Evolutionary conservation across 1,140 invertebrate genomes (phyloP).

Genomic region (Agraylea sexmaculata): DNA sequence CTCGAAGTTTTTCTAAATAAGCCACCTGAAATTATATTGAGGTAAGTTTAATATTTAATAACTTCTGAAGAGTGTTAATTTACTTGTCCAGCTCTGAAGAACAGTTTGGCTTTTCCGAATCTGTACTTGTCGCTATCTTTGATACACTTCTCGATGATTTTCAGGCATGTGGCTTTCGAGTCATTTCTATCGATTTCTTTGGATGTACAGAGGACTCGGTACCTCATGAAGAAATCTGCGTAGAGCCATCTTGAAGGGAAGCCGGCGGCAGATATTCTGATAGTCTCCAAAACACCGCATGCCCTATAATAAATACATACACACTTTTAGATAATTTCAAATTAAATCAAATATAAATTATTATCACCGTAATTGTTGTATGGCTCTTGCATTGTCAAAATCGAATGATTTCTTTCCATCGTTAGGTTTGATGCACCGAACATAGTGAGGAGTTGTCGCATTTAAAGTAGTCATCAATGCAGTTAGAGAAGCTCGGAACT

Average conservation of each 20-base stretch:
- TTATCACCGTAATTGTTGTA: conserved; percentile 72
- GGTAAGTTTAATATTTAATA: conserved; percentile 1
- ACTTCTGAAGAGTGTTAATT: not conserved
- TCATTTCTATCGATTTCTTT: conserved; percentile 69
- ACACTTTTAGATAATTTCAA: no score
- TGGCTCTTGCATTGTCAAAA: conserved; percentile 80
- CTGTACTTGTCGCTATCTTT: conserved; percentile 88
- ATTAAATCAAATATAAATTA: not conserved
- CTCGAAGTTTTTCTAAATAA: conserved; percentile 85
- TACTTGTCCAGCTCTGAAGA: conserved; percentile 90
- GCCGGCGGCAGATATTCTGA: conserved; percentile 93
- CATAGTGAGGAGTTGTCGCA: conserved; percentile 94
- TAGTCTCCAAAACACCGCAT: conserved; percentile 96
- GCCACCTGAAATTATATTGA: conserved; percentile 52
- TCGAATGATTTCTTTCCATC: conserved; percentile 84
- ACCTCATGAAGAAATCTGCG: conserved; percentile 83
- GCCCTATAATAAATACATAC: conserved; percentile 50
- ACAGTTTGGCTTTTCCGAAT: conserved; percentile 95
- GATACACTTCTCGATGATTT: conserved; percentile 64
- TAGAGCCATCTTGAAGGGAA: conserved; percentile 94
- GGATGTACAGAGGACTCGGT: conserved; percentile 74
- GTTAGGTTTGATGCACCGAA: conserved; percentile 98
- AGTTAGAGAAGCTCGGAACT: conserved; percentile 88
- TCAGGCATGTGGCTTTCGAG: conserved; percentile 65
- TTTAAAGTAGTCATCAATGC: conserved; percentile 88